Conservation (phyloP, 2,797 vertebrate species). For the Cyprinella venusta region DNA sequence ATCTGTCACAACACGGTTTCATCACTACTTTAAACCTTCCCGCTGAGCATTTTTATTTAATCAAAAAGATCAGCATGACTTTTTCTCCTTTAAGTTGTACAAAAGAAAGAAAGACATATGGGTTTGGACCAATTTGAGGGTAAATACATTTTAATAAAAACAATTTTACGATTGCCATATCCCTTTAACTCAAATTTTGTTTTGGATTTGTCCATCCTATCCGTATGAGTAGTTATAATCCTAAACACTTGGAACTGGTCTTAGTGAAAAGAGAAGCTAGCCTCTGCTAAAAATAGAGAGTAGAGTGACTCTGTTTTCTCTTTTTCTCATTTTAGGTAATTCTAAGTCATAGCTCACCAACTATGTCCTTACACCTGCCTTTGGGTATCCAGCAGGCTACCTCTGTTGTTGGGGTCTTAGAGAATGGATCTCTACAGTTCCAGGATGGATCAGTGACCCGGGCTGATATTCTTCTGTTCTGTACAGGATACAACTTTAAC, state of each 20-base stretch:
- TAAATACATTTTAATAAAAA: no score
- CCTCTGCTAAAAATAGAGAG: neutral
- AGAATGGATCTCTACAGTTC: conserved; percentile 69
- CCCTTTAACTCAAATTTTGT: neutral
- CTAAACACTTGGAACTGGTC: neutral
- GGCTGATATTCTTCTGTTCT: conserved; percentile 78
- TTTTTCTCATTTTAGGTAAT: conserved; percentile 66
- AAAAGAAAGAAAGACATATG: neutral
- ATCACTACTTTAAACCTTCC: neutral
- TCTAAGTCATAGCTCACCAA: conserved; percentile 73
- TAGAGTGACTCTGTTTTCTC: neutral
- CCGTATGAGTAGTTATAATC: neutral
- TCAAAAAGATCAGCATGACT: neutral
- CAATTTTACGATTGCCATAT: neutral
- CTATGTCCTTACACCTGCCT: conserved; percentile 67
- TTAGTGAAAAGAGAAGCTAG: neutral
- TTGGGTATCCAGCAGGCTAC: conserved; percentile 66
- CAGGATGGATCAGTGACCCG: conserved; percentile 66
- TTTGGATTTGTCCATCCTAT: neutral
- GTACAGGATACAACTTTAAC: conserved; percentile 81
- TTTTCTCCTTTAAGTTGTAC: neutral
- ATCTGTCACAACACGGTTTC: no score
- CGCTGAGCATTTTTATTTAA: neutral
- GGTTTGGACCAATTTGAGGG: neutral
- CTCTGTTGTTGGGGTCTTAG: conserved; percentile 60